Evolutionary conservation across 2,113 vertebrate species (phyloP).

Genomic region (Cebus imitator): DNA sequence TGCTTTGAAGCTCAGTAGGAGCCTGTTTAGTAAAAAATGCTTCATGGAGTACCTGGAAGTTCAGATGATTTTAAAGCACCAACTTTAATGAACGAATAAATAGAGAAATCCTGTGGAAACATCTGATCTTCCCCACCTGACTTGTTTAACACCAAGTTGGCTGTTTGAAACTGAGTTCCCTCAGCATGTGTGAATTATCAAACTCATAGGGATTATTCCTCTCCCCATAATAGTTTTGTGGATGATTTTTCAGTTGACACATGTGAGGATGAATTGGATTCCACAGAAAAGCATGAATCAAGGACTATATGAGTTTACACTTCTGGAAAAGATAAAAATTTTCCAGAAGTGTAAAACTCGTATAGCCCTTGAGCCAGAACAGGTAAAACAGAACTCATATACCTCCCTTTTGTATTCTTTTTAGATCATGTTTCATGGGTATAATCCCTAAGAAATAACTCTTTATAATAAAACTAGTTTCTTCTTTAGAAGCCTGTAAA

Average conservation of each 20-base stretch:
- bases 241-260: constrained; percentile 64
- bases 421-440: not conserved
- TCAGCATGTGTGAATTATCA: not conserved
- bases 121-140: not conserved
- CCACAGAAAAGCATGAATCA: constrained; percentile 92
- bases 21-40: not conserved
- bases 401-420: not conserved
- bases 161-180: not conserved
- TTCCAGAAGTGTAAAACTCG: constrained; percentile 90
- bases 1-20: not conserved
- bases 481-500: not conserved
- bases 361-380: constrained; percentile 89
- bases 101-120: not conserved
- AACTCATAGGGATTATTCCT: not conserved
- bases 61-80: not conserved
- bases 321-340: constrained; percentile 66
- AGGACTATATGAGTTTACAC: constrained; percentile 61
- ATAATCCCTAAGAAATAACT: not conserved
- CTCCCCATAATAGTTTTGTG: not conserved
- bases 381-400: constrained; percentile 83
- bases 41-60: not conserved
- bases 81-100: not conserved
- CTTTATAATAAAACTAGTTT: not conserved
- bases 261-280: constrained; percentile 83
- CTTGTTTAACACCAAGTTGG: not conserved